Evolutionary conservation across 2,888 invertebrate genomes (phyloP).

Genomic region (Tenthredo amoena): DNA sequence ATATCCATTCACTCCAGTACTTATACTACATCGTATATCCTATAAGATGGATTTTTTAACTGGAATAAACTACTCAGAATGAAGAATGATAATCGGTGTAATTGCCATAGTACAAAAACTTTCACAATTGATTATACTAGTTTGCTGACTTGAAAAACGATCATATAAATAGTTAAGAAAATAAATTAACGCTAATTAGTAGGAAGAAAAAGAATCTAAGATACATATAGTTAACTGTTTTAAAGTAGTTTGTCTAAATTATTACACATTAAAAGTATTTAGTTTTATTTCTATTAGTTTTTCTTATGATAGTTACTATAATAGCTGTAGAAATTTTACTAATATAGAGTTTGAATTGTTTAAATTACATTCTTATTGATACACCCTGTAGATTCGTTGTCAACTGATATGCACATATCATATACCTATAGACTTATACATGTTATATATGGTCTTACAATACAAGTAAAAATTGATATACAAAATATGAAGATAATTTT

Average conservation of each 20-base stretch:
- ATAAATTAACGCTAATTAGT: neutral
- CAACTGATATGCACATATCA: neutral
- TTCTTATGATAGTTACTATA: neutral
- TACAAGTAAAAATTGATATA: neutral
- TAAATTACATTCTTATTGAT: neutral
- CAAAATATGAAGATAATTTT: neutral
- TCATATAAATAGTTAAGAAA: neutral
- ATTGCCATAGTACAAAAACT: neutral
- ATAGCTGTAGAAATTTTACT: neutral
- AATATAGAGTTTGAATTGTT: neutral
- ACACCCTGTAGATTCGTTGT: neutral
- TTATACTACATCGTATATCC: slow-evolving; percentile 14
- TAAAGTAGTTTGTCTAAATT: neutral
- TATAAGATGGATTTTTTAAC: neutral
- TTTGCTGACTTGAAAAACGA: neutral
- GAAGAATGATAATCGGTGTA: slow-evolving; percentile 11
- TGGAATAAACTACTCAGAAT: neutral
- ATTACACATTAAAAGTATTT: neutral
- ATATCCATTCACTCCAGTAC: slow-evolving; percentile 45
- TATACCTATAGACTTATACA: neutral
- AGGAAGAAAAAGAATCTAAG: neutral
- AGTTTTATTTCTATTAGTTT: neutral
- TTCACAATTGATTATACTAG: slow-evolving; percentile 7
- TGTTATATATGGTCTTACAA: neutral
- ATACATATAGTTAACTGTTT: neutral